Evolutionary conservation across 2,797 vertebrate species (phyloP), one percentile per base, ranked within the genome.

Genomic region (Avahi laniger): DNA sequence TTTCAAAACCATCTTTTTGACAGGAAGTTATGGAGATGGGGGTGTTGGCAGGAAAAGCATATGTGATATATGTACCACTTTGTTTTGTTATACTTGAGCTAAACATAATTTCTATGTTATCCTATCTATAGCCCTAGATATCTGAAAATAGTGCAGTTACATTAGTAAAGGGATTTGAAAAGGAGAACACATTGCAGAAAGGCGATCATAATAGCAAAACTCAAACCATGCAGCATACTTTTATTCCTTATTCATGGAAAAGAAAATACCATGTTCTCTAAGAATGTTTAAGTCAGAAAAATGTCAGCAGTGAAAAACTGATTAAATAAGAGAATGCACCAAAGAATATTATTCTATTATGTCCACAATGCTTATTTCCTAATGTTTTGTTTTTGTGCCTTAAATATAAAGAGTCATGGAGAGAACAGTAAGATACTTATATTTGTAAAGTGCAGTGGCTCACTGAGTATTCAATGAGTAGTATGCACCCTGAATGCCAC

Each of bases 1-100:
- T 93, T 26, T 88, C 61, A 84, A 97, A 94, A 30, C 33, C 75
- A 67, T 54, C 59, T 84, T 89, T 96, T 13, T 90, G n/a, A 85
- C 2, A 88, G 20, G 70, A 88, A 91, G 43, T 12, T 41, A 70
- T 33, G 11, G 65, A 79, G 18, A 67, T 18, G 14, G 22, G 69
- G 15, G 8, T 76, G 28, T 43, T 14, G 38, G 13, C 24, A 92
- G 22, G 61, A 91, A 89, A 93, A 65, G 38, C 5, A 17, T 75
- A 83, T 61, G 41, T 88, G n/a, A 85, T 76, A 85, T 26, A 80
- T n/a, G n/a, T 17, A 65, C 30, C 63, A 24, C 8, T 83, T 35
- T 73, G 6, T 72, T 70, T 80, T 87, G 73, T 78, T 78, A 89
- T 59, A 84, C 12, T 61, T 81, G 20, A 87, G 22, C 59, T 96